Evolutionary conservation across 2,113 vertebrate species (phyloP).

Genomic region (Centropus unirufus): DNA sequence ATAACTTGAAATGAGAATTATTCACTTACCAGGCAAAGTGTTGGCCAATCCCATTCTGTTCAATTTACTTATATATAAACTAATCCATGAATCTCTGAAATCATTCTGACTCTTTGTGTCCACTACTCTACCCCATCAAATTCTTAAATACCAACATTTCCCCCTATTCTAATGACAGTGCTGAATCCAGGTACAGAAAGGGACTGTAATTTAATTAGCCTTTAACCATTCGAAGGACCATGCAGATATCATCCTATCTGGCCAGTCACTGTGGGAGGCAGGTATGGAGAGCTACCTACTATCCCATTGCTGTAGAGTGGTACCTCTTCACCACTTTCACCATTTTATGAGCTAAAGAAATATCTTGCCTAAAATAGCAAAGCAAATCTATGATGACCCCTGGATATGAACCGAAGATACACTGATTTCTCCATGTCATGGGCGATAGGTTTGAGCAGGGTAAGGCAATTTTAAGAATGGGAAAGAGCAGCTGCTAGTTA

Average conservation of each 20-base stretch:
- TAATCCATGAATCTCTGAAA: fast-evolving
- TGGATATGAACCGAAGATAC: not conserved
- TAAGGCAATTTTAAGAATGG: not conserved
- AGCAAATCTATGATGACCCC: not conserved
- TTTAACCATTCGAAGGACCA: too few relatives aligned
- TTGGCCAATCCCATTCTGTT: not conserved
- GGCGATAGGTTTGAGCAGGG: not conserved
- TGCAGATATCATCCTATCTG: too few relatives aligned
- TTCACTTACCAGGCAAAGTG: not conserved
- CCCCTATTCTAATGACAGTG: not conserved
- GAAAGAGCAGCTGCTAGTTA: not conserved
- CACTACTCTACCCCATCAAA: not conserved
- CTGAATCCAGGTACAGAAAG: too few relatives aligned
- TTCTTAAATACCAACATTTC: not conserved
- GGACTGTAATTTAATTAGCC: too few relatives aligned
- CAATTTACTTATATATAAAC: not conserved
- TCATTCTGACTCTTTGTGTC: not conserved
- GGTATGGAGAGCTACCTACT: not conserved
- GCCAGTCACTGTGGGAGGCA: too few relatives aligned
- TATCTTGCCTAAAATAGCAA: not conserved
- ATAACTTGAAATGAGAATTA: not conserved
- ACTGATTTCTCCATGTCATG: not conserved
- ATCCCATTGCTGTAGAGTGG: not conserved
- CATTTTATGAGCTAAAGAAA: not conserved
- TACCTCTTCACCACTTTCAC: not conserved